A percentile compares a stretch with the other conserved stretches of the same genome.
Evolutionary conservation across 2,888 invertebrate genomes (phyloP).

Genomic region (Serrognathus titanus): DNA sequence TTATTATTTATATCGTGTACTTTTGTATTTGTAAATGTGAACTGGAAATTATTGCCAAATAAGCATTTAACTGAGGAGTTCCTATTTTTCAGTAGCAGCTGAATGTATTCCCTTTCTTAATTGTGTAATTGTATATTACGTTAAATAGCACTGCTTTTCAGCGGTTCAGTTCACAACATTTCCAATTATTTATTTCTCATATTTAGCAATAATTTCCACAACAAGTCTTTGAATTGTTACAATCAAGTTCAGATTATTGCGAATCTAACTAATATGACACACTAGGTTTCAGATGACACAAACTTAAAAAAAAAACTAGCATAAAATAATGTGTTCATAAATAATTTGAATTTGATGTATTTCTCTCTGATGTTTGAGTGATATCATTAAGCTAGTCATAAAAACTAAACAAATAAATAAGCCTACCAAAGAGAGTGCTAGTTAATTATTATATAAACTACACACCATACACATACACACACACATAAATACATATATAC

Average conservation of each 20-base stretch:
- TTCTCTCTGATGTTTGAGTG: slow-evolving; percentile 24
- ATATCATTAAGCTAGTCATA: slow-evolving; percentile 37
- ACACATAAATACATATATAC: slow-evolving; percentile 13
- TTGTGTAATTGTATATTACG: background rate
- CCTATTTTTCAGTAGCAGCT: too few relatives aligned
- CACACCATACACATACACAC: slow-evolving; percentile 21
- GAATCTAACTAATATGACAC: background rate
- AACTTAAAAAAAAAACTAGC: background rate
- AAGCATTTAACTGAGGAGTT: slow-evolving; percentile 1
- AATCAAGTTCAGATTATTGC: background rate
- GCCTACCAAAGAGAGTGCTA: slow-evolving; percentile 32
- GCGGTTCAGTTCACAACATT: slow-evolving; percentile 5
- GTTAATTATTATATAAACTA: slow-evolving; percentile 17
- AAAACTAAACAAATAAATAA: slow-evolving; percentile 23
- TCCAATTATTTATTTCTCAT: slow-evolving; percentile 4
- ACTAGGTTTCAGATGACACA: slow-evolving; percentile 7
- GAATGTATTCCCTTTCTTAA: background rate
- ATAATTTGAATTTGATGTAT: background rate
- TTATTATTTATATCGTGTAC: slow-evolving; percentile 21
- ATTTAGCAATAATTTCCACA: slow-evolving; percentile 11
- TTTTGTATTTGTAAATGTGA: slow-evolving; percentile 6
- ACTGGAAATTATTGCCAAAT: slow-evolving; percentile 13
- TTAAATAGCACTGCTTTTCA: background rate
- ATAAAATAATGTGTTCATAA: background rate
- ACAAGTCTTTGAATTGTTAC: background rate